Evolutionary conservation across 2,888 invertebrate genomes (phyloP), one percentile per base, ranked within the genome.

Genomic region (Zygaena filipendulae): DNA sequence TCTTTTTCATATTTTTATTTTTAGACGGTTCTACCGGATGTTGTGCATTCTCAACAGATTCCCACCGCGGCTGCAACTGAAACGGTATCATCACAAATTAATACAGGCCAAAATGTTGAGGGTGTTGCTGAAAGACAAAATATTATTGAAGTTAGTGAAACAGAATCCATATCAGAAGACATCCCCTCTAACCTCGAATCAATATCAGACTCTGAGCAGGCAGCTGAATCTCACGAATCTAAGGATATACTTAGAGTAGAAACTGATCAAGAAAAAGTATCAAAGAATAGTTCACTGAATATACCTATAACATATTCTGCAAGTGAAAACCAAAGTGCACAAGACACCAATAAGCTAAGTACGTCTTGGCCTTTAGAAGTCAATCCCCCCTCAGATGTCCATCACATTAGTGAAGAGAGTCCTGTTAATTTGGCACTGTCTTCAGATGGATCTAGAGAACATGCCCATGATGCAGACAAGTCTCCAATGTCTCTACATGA

Each of bases 1-100:
- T 35, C 40, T 42, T 63, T 61, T 62, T 67, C 64, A n/a, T n/a
- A n/a, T n/a, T 59, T 70, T 69, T 77, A 75, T 77, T 79, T 79
- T 75, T 79, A 79, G 77, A 74, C 66, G 47, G 56, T 69, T 64
- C 77, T 79, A 68, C 77, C 77, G 77, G 77, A 79, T 69, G 75
- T 79, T 59, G 77, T 77, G 51, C 68, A 79, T 71, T 70, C 69
- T 52, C 74, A 77, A 66, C 74, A 69, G 61, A 68, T 69, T 55
- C 51, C 58, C 49, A 49, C 61, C 43, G 37, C 57, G 52, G 71
- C 47, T 49, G 51, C 49, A 43, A 57, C 45, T 38, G 59, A 55
- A 42, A 47, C 49, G 36, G 56, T 51, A 29, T 27, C 40, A 31
- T 36, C 52, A 30, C 52, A 45, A 46, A 44, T 36, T 40, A 53